Base-by-base conservation (phyloP, 2,888 invertebrate species). In the Diarsia brunnea region DNA sequence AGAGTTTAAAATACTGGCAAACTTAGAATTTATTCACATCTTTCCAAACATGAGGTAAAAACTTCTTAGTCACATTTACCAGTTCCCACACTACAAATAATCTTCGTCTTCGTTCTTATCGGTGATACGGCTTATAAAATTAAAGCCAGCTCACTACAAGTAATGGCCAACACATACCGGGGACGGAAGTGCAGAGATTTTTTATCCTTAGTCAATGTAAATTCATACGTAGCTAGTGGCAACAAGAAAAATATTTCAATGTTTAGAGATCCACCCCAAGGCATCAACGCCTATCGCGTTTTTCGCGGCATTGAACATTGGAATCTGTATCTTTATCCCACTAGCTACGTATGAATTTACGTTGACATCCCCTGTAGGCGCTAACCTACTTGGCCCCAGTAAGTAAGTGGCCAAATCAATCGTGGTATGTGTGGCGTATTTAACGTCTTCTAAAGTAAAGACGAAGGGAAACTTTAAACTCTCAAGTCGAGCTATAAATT, bases 1-100 rank as follows among this genome's bases (percentile, higher is more conserved):
- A 27, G 21, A 16, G 14, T 47, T 47, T 2, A 7, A 12, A 78
- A 47, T 16, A 47, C 5, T 24, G 5, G 19, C 11, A 51, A 12
- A 11, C 16, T 51, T 51, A 21, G 14, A 78, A 75, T 67, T 51
- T 3, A 69, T 45, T 70, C 21, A 31, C 70, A 51, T 31, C 11
- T 8, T 60, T 77, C 38, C 21, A 49, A 74, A 74, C 24, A 27
- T 19, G 4, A 47, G 45, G 24, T 24, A 21, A 16, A 21, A 11
- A 21, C 7, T 47, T 14, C 1, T 51, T 76, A 27, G n/a, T 5
- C 1, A 19, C 16, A 27, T 43, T 75, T 19, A 11, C 4, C 16
- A 38, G 24, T 21, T 21, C 55, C 24, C 14, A 55, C 55, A 24
- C 24, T 14, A 55, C 5, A 55, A n/a, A 14, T 55, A 53, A 11